phyloP scores from a whole-genome alignment of 2,113 vertebrate species.

The Gallinago paraguaiae region DNA sequence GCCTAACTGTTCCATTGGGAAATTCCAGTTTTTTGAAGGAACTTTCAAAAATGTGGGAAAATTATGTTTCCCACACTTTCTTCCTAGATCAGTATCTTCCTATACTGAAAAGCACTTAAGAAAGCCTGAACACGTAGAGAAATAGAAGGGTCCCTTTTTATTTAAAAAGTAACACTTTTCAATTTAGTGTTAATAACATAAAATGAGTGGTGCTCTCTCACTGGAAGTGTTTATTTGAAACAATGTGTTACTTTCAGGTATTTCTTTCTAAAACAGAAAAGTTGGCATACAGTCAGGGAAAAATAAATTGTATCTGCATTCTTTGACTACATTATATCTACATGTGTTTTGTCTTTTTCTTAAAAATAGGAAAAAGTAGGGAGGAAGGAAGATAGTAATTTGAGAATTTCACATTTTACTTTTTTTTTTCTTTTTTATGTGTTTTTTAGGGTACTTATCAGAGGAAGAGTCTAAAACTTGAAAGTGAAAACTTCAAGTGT shows the following conservation, averaged over 20 bases:
- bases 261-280: neutral
- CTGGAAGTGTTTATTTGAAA: neutral
- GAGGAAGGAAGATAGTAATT: neutral
- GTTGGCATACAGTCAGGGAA: neutral
- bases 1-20: conserved; percentile 30
- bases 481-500: neutral
- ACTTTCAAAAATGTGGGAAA: conserved; percentile 44
- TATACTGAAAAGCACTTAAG: neutral
- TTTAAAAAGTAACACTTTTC: neutral
- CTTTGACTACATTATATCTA: neutral
- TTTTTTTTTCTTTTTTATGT: neutral
- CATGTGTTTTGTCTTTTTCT: neutral
- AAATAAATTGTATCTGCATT: neutral
- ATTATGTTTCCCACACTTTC: conserved; percentile 21
- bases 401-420: neutral
- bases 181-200: neutral
- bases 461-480: neutral
- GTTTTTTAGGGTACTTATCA: neutral
- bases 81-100: neutral
- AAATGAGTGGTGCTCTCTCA: neutral
- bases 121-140: neutral
- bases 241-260: neutral
- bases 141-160: neutral
- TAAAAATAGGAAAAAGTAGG: neutral
- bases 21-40: neutral